A percentile compares a stretch with the other conserved stretches of the same genome.
Evolutionary conservation across 2,888 invertebrate genomes (phyloP).

Genomic region (Heteromurus nitidus): DNA sequence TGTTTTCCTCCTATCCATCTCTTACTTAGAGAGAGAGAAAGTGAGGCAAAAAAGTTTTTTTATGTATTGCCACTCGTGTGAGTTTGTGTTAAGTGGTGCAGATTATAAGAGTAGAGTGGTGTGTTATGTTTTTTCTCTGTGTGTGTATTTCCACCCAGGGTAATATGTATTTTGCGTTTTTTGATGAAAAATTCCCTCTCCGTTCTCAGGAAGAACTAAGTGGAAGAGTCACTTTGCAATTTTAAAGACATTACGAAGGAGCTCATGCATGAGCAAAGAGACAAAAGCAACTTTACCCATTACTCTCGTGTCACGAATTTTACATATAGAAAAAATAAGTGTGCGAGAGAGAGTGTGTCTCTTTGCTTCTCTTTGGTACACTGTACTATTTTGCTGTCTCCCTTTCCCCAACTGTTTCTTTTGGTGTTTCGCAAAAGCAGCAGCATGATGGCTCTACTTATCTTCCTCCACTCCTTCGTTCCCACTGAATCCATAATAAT

Average conservation of each 20-base stretch:
- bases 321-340: not conserved
- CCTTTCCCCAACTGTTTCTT: slow-evolving; percentile 27
- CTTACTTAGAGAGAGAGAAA: too few species aligned
- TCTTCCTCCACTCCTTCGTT: too few species aligned
- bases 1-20: too few species aligned
- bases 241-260: slow-evolving; percentile 52
- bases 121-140: not conserved
- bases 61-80: too few species aligned
- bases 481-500: too few species aligned
- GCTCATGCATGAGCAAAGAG: slow-evolving; percentile 47
- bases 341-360: too few species aligned
- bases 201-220: slow-evolving; percentile 29
- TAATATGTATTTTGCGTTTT: not conserved
- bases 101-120: slow-evolving; percentile 15
- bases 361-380: too few species aligned
- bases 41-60: too few species aligned
- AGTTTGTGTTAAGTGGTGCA: slow-evolving; percentile 23
- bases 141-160: slow-evolving; percentile 3
- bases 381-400: too few species aligned
- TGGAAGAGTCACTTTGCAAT: slow-evolving; percentile 60
- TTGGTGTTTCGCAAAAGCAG: slow-evolving; percentile 8
- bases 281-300: slow-evolving; percentile 45
- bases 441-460: too few species aligned
- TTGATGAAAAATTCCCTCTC: not conserved
- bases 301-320: slow-evolving; percentile 23